Evolutionary conservation across 1,140 invertebrate species (phyloP).

Genomic region (Mactra quadrangularis): DNA sequence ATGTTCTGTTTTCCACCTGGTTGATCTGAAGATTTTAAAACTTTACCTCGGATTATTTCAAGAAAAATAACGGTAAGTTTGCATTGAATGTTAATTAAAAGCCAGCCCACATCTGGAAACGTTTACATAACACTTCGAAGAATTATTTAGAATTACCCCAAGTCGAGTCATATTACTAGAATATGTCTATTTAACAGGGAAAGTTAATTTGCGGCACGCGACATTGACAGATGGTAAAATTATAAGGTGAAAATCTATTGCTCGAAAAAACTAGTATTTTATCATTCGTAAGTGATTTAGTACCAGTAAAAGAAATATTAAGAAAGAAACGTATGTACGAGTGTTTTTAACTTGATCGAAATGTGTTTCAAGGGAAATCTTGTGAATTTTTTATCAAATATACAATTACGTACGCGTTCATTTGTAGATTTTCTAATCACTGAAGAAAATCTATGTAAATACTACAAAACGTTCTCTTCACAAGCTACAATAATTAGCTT

Average conservation of each 20-base stretch:
- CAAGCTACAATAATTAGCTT: no score
- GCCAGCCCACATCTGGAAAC: constrained; percentile 22
- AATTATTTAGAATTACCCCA: constrained; percentile 17
- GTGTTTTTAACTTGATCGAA: no score
- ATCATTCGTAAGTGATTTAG: no score
- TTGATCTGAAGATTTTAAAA: background rate
- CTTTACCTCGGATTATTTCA: background rate
- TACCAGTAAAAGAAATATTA: no score
- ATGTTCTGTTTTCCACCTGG: constrained; percentile 8
- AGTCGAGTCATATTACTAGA: constrained; percentile 15
- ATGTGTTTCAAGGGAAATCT: no score
- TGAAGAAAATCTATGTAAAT: no score
- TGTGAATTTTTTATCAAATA: no score
- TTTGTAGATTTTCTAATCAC: no score
- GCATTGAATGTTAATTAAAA: constrained; percentile 11
- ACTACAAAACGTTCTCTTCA: no score
- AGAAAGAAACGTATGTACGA: no score
- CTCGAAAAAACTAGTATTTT: no score
- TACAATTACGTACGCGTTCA: no score
- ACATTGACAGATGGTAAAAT: constrained; percentile 33
- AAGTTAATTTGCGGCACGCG: constrained; percentile 24
- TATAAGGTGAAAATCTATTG: constrained; percentile 6
- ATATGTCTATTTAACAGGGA: constrained; percentile 6
- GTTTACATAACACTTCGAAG: constrained; percentile 21
- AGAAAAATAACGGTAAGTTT: constrained; percentile 9